Evolutionary conservation across 2,113 vertebrate species (phyloP).

Genomic region (Apus apus): DNA sequence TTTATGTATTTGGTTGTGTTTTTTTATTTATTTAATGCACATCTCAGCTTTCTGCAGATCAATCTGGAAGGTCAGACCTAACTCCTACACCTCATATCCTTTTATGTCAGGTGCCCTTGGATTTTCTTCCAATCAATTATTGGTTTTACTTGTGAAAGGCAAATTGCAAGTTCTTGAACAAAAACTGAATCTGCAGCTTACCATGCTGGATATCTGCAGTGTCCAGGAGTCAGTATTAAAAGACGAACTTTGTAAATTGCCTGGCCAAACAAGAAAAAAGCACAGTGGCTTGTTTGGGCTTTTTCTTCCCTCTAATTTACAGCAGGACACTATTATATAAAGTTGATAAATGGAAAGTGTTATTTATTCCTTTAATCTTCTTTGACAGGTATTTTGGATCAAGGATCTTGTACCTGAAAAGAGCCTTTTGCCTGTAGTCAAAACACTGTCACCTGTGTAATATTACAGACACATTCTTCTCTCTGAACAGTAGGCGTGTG

Average conservation of each 20-base stretch:
- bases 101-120: background rate
- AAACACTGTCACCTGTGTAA: background rate
- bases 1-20: background rate
- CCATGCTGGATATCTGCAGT: background rate
- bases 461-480: background rate
- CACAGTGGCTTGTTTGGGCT: fast-evolving
- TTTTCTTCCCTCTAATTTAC: background rate
- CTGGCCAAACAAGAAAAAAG: background rate
- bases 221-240: background rate
- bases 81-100: background rate
- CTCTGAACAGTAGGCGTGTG: background rate
- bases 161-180: background rate
- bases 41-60: background rate
- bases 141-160: background rate
- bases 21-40: background rate
- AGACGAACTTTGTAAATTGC: background rate
- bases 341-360: background rate
- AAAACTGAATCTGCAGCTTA: background rate
- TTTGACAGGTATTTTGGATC: background rate
- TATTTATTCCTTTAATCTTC: background rate
- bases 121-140: background rate
- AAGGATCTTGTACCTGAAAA: background rate
- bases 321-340: background rate
- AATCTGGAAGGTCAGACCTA: background rate
- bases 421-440: background rate